Evolutionary conservation across 2,113 vertebrate species (phyloP), one percentile per base, ranked within the genome.

Genomic region (Xenopus laevis): DNA sequence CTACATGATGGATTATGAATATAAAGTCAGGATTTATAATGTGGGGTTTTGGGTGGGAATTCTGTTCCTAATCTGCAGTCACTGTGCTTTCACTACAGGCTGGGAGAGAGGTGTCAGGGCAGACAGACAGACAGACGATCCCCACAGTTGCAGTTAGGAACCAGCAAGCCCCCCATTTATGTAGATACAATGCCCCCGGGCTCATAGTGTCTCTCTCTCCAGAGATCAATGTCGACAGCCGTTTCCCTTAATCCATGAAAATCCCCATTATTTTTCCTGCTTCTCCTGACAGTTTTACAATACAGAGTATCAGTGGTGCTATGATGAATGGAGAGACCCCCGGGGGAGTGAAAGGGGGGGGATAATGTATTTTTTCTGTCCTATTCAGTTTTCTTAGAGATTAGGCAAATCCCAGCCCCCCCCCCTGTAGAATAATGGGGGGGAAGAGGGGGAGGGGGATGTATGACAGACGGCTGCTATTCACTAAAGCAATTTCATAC

Each of bases 201-300:
- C 30, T 6, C 30, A 3, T 6, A 44, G 17, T 15, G 21, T 15
- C 21, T 55, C 15, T 44, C 53, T 23, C 33, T 57, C 71, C 23
- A 27, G 23, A 47, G 71, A 44, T 30, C 61, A 52, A 63, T 45
- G 30, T 3, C 10, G 46, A 50, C 71, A 50, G 52, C 18, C 61
- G 47, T 20, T 40, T 55, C 23, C 45, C 62, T 61, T 73, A 27
- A 27, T 27, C 23, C 23, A 27, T 27, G 23, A 27, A 27, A 65
- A 73, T 65, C 50, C 30, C 55, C 71, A 65, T 57, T 21, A 59
- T 59, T 66, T 18, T 52, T 66, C 30, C 71, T 27, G 50, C 55
- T 27, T 65, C 30, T 57, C 30, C 5, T 66, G 71, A 73, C 71
- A 57, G 71, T 13, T 73, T 66, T 59, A 74, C 63, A 3, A 58